Percentiles rank a stretch among this genome's conserved stretches.
Evolutionary conservation across 2,797 vertebrate genomes (phyloP).

Genomic region (Chaetodon trifasciatus): DNA sequence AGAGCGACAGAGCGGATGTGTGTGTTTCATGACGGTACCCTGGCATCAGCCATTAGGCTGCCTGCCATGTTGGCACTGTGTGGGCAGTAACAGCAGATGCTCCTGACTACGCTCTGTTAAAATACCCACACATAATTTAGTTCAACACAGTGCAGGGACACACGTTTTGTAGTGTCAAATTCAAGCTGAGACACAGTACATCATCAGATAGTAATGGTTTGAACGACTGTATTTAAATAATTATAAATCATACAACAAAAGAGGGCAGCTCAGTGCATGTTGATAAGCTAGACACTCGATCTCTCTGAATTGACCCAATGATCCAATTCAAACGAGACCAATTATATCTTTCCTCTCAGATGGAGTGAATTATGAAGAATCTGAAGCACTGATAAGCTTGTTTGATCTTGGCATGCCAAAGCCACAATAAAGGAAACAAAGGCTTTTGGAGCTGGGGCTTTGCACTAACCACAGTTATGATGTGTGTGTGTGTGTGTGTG

Average conservation of each 20-base stretch:
- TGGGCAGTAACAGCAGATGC: conserved; percentile 65
- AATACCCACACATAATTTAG: conserved; percentile 66
- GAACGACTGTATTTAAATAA: conserved; percentile 35
- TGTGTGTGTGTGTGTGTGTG: not conserved
- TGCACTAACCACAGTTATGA: conserved; percentile 57
- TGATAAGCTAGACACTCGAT: conserved; percentile 40
- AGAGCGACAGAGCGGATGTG: conserved; percentile 38
- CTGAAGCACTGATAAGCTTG: conserved; percentile 68
- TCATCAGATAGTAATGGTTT: conserved; percentile 26
- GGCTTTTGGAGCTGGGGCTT: conserved; percentile 50
- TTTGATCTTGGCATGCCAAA: conserved; percentile 70
- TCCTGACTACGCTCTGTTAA: conserved; percentile 58
- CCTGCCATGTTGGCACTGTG: conserved; percentile 67
- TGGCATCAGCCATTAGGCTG: conserved; percentile 47
- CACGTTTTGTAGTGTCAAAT: conserved; percentile 49
- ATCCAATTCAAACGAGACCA: conserved; percentile 55
- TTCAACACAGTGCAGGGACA: conserved; percentile 30
- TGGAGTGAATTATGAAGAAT: conserved; percentile 64
- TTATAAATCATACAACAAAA: conserved; percentile 50
- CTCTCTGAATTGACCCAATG: conserved; percentile 34
- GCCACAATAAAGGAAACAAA: conserved; percentile 75
- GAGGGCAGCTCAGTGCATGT: conserved; percentile 47
- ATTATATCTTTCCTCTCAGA: conserved; percentile 56
- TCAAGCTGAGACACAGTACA: conserved; percentile 21
- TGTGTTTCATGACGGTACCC: conserved; percentile 51